Percentiles rank a stretch among this genome's conserved stretches.
phyloP scores from a whole-genome alignment of 2,797 vertebrate species.

The Scyliorhinus canicula region DNA sequence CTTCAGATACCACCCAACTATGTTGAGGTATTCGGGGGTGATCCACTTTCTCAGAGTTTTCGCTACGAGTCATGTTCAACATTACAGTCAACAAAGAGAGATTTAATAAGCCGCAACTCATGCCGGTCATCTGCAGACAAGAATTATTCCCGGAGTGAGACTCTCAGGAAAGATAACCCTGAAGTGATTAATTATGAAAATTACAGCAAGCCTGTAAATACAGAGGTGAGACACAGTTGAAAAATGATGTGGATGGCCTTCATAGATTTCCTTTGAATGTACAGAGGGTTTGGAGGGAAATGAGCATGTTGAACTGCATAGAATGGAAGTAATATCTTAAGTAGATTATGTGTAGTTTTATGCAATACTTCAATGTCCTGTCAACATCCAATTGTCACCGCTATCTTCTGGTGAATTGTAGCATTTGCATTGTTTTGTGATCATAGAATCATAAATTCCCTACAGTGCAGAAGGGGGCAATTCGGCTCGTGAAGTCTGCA shows the following conservation, averaged over 20 bases:
- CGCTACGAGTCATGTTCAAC: slow-evolving; percentile 56
- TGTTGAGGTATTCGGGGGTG: slow-evolving; percentile 59
- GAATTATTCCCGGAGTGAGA: not conserved
- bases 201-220: not conserved
- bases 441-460: no score
- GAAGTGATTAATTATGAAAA: no score
- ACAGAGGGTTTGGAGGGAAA: not conserved
- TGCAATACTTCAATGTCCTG: not conserved
- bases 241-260: no score
- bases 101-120: slow-evolving; percentile 82
- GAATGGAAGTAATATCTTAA: not conserved
- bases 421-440: not conserved
- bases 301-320: not conserved
- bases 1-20: slow-evolving; percentile 60
- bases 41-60: slow-evolving; percentile 55
- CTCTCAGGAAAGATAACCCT: not conserved
- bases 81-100: slow-evolving; percentile 51
- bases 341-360: accelerated
- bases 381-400: no score
- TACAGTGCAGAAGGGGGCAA: no score
- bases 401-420: not conserved
- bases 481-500: no score
- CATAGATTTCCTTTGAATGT: no score
- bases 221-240: not conserved
- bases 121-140: slow-evolving; percentile 61